phyloP scores from a whole-genome alignment of 2,113 vertebrate genomes.

The Cyprinodon variegatus region DNA sequence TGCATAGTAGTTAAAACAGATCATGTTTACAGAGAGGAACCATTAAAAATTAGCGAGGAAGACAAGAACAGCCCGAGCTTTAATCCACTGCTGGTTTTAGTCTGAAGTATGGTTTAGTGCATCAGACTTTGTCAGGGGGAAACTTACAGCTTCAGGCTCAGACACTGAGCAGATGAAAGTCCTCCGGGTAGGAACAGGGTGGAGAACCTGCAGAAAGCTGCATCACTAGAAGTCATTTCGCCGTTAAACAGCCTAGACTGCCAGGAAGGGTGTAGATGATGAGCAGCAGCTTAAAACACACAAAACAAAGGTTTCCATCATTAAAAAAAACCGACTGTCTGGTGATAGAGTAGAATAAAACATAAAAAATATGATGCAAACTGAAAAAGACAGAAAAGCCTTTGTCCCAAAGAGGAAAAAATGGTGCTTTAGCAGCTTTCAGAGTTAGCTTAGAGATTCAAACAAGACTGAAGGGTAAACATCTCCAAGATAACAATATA shows the following conservation, averaged over 20 bases:
- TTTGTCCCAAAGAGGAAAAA: too few relatives aligned
- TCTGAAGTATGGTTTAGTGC: not conserved
- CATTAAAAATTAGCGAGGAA: not conserved
- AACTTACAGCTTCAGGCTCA: not conserved
- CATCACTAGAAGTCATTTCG: constrained; percentile 3
- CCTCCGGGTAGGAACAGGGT: not conserved
- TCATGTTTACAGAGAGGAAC: not conserved
- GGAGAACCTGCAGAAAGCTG: not conserved
- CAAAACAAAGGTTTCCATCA: too few relatives aligned
- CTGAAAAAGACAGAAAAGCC: too few relatives aligned
- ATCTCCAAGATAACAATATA: too few relatives aligned
- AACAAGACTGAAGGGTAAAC: too few relatives aligned
- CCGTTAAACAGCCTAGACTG: not conserved
- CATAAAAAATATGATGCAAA: too few relatives aligned
- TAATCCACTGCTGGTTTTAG: not conserved
- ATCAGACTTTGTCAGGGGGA: not conserved
- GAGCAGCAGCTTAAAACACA: constrained; percentile 27
- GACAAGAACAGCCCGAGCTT: too few relatives aligned
- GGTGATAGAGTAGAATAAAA: too few relatives aligned
- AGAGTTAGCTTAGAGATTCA: too few relatives aligned
- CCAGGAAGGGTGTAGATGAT: not conserved
- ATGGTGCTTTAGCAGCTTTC: too few relatives aligned
- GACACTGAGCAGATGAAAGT: not conserved
- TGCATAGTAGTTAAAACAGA: not conserved
- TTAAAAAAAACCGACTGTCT: not conserved